A percentile compares a stretch with the other conserved stretches of the same genome.
Evolutionary conservation across 2,797 vertebrate species (phyloP).

Genomic region (Gorsachius magnificus): DNA sequence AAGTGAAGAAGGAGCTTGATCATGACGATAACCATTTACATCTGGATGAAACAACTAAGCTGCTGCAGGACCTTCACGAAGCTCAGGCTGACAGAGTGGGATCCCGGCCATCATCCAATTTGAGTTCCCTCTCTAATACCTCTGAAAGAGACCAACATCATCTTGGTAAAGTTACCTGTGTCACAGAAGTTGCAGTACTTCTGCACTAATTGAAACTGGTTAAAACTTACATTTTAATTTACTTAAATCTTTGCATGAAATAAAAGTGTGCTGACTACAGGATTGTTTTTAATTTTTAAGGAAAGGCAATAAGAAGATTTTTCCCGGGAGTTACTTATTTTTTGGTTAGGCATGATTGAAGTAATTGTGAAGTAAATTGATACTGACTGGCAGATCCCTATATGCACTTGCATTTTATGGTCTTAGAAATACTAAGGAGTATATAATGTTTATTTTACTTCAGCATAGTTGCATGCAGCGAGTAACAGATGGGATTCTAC

Average conservation of each 20-base stretch:
- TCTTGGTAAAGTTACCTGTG: slow-evolving; percentile 77
- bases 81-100: slow-evolving; percentile 90
- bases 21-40: slow-evolving; percentile 90
- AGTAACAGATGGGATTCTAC: neutral
- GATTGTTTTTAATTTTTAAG: neutral
- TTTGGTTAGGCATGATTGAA: neutral
- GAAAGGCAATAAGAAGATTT: neutral
- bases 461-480: neutral
- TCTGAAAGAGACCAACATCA: slow-evolving; percentile 96
- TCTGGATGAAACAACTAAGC: slow-evolving; percentile 91
- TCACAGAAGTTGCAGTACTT: neutral
- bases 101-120: slow-evolving; percentile 93
- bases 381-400: neutral
- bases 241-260: neutral
- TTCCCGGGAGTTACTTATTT: neutral
- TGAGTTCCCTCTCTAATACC: slow-evolving; percentile 94
- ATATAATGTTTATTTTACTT: neutral
- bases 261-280: neutral
- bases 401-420: neutral
- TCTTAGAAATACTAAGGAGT: neutral
- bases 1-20: slow-evolving; percentile 93
- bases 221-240: neutral
- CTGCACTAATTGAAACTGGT: neutral
- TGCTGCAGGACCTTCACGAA: slow-evolving; percentile 96
- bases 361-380: neutral